A percentile compares a stretch with the other conserved stretches of the same genome.
These are phyloP conservation scores for Tanytarsus gracilentus DNA, from an alignment of 2,888 invertebrate species.

Conservation along the genomic window DNA sequence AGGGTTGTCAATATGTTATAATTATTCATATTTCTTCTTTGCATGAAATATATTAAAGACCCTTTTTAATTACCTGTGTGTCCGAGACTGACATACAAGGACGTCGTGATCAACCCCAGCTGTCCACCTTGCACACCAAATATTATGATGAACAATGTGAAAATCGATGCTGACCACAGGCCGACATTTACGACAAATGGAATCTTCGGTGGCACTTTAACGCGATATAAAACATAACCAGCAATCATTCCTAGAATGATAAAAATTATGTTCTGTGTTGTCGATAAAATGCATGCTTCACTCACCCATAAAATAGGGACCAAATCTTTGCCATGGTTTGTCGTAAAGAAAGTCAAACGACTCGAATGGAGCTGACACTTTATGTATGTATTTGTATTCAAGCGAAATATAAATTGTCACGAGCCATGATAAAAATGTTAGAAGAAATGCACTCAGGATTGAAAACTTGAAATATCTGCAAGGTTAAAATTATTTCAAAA, in stretches of 20 bases:
- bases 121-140: conserved; percentile 61
- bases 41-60: no score
- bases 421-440: conserved; percentile 65
- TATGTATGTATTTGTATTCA: conserved; percentile 61
- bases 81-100: conserved; percentile 65
- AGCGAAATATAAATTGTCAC: conserved; percentile 66
- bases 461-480: conserved; percentile 55
- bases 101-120: conserved; percentile 55
- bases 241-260: conserved; percentile 51
- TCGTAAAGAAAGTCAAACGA: conserved; percentile 75
- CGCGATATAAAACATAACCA: conserved; percentile 62
- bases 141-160: conserved; percentile 53
- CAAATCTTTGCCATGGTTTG: conserved; percentile 75
- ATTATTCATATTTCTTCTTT: no score
- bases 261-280: neutral
- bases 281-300: neutral
- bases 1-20: no score
- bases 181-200: conserved; percentile 48
- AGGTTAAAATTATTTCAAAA: conserved; percentile 24
- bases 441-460: conserved; percentile 48
- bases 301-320: conserved; percentile 68
- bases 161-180: conserved; percentile 53
- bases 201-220: conserved; percentile 55
- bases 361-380: conserved; percentile 72
- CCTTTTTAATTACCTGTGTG: conserved; percentile 54